Percentiles rank a stretch among this genome's conserved stretches.
Evolutionary conservation across 2,888 invertebrate species (phyloP).

Genomic region (Nebria salina): DNA sequence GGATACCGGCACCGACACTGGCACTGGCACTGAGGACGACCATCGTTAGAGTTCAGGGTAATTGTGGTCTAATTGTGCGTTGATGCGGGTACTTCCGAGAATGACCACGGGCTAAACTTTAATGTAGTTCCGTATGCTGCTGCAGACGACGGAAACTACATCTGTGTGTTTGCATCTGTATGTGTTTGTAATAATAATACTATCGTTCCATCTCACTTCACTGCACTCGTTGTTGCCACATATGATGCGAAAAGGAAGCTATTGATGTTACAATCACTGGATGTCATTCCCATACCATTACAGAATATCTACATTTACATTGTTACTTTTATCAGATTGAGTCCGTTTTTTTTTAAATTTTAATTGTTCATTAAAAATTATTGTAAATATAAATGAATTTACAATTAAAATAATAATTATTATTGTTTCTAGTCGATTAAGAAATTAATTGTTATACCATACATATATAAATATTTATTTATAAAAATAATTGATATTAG

Average conservation of each 20-base stretch:
- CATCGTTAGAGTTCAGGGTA: conserved; percentile 8
- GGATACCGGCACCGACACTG: too few species aligned
- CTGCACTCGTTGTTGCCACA: background rate
- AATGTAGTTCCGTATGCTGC: conserved; percentile 7
- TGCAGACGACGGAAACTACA: background rate
- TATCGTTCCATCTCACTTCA: conserved; percentile 2
- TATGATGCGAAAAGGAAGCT: background rate
- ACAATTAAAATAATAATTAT: too few species aligned
- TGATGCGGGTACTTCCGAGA: conserved; percentile 20
- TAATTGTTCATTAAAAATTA: too few species aligned
- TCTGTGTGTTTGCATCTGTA: background rate
- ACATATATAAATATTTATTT: too few species aligned
- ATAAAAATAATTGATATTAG: too few species aligned
- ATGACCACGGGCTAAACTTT: conserved; percentile 18
- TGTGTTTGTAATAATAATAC: background rate
- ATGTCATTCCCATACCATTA: background rate
- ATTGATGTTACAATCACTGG: background rate
- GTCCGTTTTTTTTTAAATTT: too few species aligned
- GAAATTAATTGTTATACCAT: too few species aligned
- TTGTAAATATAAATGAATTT: too few species aligned
- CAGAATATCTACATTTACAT: too few species aligned
- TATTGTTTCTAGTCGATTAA: too few species aligned
- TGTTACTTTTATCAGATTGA: too few species aligned
- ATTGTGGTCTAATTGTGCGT: conserved; percentile 23
- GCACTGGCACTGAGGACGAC: background rate